Conservation (phyloP, 2,888 invertebrate species). For the Exocentrus adspersus region DNA sequence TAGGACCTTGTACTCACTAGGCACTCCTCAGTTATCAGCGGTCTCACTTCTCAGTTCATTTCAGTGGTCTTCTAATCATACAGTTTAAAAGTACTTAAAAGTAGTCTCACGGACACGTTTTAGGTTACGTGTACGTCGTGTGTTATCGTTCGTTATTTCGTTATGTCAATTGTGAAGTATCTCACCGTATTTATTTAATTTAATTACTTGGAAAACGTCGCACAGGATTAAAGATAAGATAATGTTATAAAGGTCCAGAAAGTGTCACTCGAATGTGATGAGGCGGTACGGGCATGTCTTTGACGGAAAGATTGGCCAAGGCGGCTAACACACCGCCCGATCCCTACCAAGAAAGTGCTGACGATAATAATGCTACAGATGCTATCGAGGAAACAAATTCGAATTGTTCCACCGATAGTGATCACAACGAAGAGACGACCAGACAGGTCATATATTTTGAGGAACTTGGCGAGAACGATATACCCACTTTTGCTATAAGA, state of each 20-base stretch:
- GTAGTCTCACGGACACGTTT: too few species aligned
- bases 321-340: constrained; percentile 39
- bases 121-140: too few species aligned
- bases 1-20: too few species aligned
- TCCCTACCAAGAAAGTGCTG: constrained; percentile 39
- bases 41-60: too few species aligned
- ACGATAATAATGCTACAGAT: constrained; percentile 43
- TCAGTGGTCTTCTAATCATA: too few species aligned
- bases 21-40: too few species aligned
- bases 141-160: too few species aligned
- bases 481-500: constrained; percentile 52
- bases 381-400: constrained; percentile 37
- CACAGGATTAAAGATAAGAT: neutral
- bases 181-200: constrained; percentile 22
- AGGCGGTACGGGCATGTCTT: constrained; percentile 47
- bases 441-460: constrained; percentile 19
- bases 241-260: constrained; percentile 20
- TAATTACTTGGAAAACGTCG: neutral
- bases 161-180: constrained; percentile 6
- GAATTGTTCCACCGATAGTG: constrained; percentile 33
- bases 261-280: constrained; percentile 42
- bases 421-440: constrained; percentile 29
- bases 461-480: constrained; percentile 26
- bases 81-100: too few species aligned
- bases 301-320: constrained; percentile 41